Base-by-base conservation (phyloP, 2,888 invertebrate genomes). In the Platerodrilus igneus region DNA sequence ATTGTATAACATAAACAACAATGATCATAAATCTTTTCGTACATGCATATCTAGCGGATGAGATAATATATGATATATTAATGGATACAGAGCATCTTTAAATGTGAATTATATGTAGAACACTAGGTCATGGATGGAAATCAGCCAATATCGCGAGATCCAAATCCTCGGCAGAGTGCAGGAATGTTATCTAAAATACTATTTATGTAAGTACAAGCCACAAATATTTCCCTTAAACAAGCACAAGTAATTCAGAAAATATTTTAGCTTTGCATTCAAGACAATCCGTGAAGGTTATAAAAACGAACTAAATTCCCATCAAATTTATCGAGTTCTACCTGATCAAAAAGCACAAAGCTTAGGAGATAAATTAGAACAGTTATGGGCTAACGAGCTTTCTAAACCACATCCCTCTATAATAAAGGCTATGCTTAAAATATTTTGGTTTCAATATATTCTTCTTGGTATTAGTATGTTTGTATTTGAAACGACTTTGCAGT, bases 101-200 rank as follows among this genome's bases (percentile, higher is more conserved):
- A n/a, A n/a, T n/a, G n/a, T n/a, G n/a, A n/a, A n/a, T n/a, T n/a
- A n/a, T n/a, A n/a, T n/a, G n/a, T n/a, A n/a, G n/a, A n/a, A n/a
- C n/a, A n/a, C n/a, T n/a, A n/a, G n/a, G n/a, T n/a, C n/a, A n/a
- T n/a, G n/a, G n/a, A n/a, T n/a, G n/a, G n/a, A n/a, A n/a, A n/a
- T n/a, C n/a, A n/a, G n/a, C n/a, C n/a, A n/a, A n/a, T n/a, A n/a
- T n/a, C n/a, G 22, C 35, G 72, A 52, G 63, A 74, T 54, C 62
- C 69, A 51, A 81, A 83, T 68, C 83, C 83, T 4, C 69, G 77
- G 43, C 75, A 78, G 53, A 74, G 56, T 7, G 79, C 82, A 3
- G 81, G 77, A 60, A 53, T 71, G 14, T 50, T 84, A 18, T 82
- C 83, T 4, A 72, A 76, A 48, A 66, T 78, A 55, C 75, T 75